Evolutionary conservation across 2,113 vertebrate genomes (phyloP).

Genomic region (Clarias batrachus): DNA sequence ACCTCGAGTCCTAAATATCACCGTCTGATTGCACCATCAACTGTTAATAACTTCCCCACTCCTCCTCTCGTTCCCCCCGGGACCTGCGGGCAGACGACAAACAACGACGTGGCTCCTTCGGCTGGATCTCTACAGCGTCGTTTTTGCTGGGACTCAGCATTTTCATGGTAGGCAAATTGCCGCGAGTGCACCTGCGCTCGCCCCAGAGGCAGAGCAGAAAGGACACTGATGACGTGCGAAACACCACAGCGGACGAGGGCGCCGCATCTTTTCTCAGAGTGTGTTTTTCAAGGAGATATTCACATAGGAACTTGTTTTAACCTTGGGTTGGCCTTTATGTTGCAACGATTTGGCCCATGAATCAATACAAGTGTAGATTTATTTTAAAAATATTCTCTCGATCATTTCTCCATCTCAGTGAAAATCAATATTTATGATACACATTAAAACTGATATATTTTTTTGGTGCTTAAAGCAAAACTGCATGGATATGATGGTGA

Average conservation of each 20-base stretch:
- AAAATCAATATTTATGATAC: not conserved
- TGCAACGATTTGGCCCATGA: not conserved
- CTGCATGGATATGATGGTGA: not conserved
- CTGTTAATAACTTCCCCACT: constrained; percentile 29
- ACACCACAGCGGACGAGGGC: not conserved
- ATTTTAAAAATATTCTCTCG: not conserved
- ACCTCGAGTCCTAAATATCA: not conserved
- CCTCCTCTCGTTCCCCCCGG: not conserved
- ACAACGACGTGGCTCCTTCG: constrained; percentile 35
- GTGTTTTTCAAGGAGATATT: not conserved
- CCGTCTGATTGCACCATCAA: constrained; percentile 1
- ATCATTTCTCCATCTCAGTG: not conserved
- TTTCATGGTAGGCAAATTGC: constrained; percentile 30
- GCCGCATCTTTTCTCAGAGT: not conserved
- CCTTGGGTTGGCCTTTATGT: not conserved
- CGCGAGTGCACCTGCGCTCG: constrained; percentile 32
- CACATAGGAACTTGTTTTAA: not conserved
- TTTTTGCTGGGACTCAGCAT: not conserved
- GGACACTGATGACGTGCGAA: not conserved
- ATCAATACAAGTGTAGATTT: not conserved
- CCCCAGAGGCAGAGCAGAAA: not conserved
- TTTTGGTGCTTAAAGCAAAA: no score
- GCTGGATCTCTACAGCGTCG: not conserved
- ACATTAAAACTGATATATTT: no score
- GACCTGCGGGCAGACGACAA: constrained; percentile 1